phyloP scores from a whole-genome alignment of 1,140 invertebrate genomes.

The Luehdorfia chinensis region DNA sequence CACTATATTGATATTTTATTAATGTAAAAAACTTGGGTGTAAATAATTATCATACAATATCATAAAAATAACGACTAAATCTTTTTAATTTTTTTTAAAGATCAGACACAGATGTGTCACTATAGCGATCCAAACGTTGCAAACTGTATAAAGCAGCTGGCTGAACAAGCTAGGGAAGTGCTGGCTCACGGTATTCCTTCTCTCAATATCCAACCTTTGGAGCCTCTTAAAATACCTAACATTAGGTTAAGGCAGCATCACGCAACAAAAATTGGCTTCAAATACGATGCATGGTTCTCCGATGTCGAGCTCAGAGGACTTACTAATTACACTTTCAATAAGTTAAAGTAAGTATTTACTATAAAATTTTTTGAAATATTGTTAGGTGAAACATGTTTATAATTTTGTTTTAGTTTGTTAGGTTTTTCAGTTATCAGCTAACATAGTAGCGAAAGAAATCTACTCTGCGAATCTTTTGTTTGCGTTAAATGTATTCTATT shows the following conservation, averaged over 20 bases:
- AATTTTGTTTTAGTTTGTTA: background rate
- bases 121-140: slow-evolving; percentile 78
- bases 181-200: slow-evolving; percentile 57
- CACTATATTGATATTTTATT: too few relatives aligned
- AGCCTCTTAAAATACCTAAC: slow-evolving; percentile 60
- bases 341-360: slow-evolving; percentile 62
- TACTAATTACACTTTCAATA: slow-evolving; percentile 68
- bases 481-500: too few relatives aligned
- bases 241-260: slow-evolving; percentile 62
- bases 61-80: too few relatives aligned
- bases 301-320: slow-evolving; percentile 63
- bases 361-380: background rate
- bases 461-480: too few relatives aligned
- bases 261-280: slow-evolving; percentile 54
- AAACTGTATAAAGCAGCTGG: slow-evolving; percentile 76
- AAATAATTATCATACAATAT: too few relatives aligned
- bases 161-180: slow-evolving; percentile 56
- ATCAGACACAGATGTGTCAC: slow-evolving; percentile 74
- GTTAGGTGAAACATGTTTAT: background rate
- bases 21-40: too few relatives aligned
- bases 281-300: slow-evolving; percentile 70
- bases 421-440: too few relatives aligned
- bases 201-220: slow-evolving; percentile 56
- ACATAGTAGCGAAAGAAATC: too few relatives aligned
- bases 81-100: too few relatives aligned